A percentile compares a stretch with the other conserved stretches of the same genome.
Conservation (phyloP, 2,113 vertebrate species). For the Tyto alba region DNA sequence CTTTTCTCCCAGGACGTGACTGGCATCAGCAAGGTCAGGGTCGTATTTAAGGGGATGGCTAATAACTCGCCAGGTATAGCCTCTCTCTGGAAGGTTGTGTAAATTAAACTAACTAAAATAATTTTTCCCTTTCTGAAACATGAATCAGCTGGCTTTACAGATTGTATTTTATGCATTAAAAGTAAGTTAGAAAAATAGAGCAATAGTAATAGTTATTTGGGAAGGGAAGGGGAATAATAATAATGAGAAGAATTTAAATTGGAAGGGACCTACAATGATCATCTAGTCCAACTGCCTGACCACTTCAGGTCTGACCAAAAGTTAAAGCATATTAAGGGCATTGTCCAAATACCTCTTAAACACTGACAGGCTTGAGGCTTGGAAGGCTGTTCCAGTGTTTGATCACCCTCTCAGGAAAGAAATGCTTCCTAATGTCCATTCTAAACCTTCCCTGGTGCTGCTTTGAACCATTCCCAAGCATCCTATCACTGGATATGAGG, state of each 20-base stretch:
- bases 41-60: not conserved
- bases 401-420: not conserved
- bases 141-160: not conserved
- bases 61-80: not conserved
- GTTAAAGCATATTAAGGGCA: not conserved
- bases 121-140: not conserved
- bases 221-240: too few relatives aligned
- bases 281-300: not conserved
- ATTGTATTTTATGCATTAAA: not conserved
- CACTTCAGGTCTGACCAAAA: not conserved
- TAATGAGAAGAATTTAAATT: too few relatives aligned
- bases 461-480: accelerated
- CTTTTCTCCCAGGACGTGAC: not conserved
- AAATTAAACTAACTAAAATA: not conserved
- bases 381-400: not conserved
- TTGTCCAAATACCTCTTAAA: too few relatives aligned
- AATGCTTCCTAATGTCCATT: not conserved
- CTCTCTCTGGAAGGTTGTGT: not conserved
- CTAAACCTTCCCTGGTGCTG: not conserved
- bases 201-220: not conserved
- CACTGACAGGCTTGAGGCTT: too few relatives aligned
- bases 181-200: not conserved
- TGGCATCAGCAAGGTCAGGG: not conserved
- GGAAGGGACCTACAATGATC: not conserved
- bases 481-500: not conserved